Evolutionary conservation across 1,140 invertebrate genomes (phyloP), one percentile per base, ranked within the genome.

Genomic region (Drosophila watanabei): DNA sequence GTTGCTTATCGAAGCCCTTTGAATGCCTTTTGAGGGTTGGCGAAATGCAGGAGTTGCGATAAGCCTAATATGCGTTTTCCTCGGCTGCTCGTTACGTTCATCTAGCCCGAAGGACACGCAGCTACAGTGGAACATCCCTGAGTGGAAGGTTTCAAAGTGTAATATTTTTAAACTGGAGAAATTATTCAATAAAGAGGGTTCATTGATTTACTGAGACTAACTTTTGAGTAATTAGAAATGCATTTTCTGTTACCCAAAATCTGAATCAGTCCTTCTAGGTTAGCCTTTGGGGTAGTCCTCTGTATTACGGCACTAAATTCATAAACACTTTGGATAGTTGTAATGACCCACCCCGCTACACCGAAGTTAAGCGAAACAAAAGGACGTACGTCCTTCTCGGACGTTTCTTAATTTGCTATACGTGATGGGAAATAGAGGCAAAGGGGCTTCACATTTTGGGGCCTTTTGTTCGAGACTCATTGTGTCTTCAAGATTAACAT

Each of bases 261-360:
- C 32, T 35, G 0, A 2, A 2, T 20, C 5, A 14, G 4, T 33
- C 9, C 5, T 11, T 32, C 18, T 0, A 16, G 14, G 20, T 39
- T 45, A 9, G 5, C 68, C 71, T 48, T 65, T 20, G 37, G 13
- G 5, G 24, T 28, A 32, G 7, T 11, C 28, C 4, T 33, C 57
- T 45, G 39, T 63, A 51, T 43, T 30, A 33, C 60, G 18, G 48
- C 80, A 84, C 80, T 89, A 92, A 88, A 91, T 91, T 91, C 88
- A 91, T 88, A 91, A 91, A 89, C 88, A 91, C 87, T 91, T 91
- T 91, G 68, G 59, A 82, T 87, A 86, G 87, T 87, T 87, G 71
- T 75, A 78, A 84, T 52, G 78, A 61, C 64, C 69, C 72, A 84
- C 64, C 85, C 80, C 58, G 16, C 33, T 5, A 18, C 1, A 24